Percentiles rank a stretch among this genome's conserved stretches.
phyloP scores from a whole-genome alignment of 2,797 vertebrate species.

The Sebastiscus tertius region DNA sequence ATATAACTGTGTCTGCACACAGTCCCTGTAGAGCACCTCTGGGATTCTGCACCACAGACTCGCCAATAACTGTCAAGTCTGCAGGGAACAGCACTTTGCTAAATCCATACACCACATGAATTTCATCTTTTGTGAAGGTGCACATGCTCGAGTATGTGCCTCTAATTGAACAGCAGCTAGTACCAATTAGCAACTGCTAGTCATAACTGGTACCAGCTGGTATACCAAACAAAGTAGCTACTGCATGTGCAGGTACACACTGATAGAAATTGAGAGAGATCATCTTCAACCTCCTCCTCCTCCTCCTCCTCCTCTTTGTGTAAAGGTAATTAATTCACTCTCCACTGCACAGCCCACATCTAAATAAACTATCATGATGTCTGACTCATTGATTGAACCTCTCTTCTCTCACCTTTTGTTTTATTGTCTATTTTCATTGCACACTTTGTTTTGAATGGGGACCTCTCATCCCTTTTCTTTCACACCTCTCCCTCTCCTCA shows the following conservation, averaged over 20 bases:
- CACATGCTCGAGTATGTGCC: neutral
- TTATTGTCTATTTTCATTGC: constrained; percentile 11
- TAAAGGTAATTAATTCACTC: neutral
- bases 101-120: neutral
- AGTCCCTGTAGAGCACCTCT: neutral
- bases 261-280: neutral
- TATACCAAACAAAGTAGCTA: neutral
- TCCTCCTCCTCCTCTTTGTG: neutral
- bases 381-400: constrained; percentile 43
- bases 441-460: neutral
- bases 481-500: neutral
- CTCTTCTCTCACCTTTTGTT: constrained; percentile 28
- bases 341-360: neutral
- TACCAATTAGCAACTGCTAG: neutral
- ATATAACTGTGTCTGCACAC: neutral
- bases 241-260: neutral
- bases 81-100: neutral
- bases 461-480: neutral
- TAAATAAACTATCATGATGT: constrained; percentile 6
- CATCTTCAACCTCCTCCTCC: neutral
- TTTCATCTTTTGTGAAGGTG: neutral
- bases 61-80: neutral
- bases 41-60: neutral
- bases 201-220: neutral
- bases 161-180: neutral